phyloP scores from a whole-genome alignment of 2,113 vertebrate species.

The Zootoca vivipara region DNA sequence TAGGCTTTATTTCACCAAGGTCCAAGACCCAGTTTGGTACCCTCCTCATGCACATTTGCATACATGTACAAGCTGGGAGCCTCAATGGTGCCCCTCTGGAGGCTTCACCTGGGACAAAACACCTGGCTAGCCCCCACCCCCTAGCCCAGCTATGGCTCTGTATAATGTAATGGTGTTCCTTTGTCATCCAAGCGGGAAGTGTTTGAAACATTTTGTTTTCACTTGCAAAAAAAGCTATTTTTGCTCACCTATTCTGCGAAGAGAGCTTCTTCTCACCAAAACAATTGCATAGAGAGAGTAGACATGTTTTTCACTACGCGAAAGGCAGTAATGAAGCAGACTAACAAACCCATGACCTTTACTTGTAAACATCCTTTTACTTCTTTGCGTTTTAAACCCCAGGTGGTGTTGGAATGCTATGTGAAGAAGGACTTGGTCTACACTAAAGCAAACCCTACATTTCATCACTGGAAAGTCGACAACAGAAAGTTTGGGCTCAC shows the following conservation, averaged over 20 bases:
- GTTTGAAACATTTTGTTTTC: not conserved
- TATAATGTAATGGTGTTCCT: not conserved
- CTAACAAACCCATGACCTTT: not conserved
- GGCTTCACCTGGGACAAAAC: too few species aligned
- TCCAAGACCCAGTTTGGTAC: too few species aligned
- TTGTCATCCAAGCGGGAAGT: not conserved
- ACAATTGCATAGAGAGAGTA: fast-evolving
- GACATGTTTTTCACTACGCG: conserved; percentile 28
- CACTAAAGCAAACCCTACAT: conserved; percentile 98
- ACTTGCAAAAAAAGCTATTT: not conserved
- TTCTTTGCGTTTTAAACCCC: conserved; percentile 59
- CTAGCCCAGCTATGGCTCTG: too few species aligned
- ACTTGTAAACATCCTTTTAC: conserved; percentile 57
- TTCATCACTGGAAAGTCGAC: conserved; percentile 98
- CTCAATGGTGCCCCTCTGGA: too few species aligned
- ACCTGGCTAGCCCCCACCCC: too few species aligned
- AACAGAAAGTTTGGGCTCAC: conserved; percentile 94
- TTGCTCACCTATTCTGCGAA: conserved; percentile 1
- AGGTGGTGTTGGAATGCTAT: conserved; percentile 97
- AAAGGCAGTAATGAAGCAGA: not conserved
- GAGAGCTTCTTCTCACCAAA: not conserved
- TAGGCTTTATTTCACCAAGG: too few species aligned
- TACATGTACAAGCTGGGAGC: too few species aligned
- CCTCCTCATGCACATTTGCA: too few species aligned
- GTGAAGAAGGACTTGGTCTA: conserved; percentile 97